These are phyloP conservation scores for Callopanchax toddi DNA, from an alignment of 2,113 vertebrate genomes.

Conservation along the genomic window DNA sequence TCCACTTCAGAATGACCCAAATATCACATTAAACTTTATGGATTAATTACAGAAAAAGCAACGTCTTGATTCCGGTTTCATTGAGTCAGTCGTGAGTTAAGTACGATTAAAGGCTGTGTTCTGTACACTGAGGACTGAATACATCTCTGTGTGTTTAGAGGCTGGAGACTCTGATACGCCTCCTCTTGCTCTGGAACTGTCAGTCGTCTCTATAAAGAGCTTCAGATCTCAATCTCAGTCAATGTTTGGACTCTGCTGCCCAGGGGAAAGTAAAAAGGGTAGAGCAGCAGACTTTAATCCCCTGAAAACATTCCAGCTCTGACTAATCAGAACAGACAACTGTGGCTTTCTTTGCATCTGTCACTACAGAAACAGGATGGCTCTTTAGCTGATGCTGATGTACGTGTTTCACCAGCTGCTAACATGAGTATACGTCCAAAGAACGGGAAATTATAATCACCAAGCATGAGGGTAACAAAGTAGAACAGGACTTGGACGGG, in stretches of 20 bases:
- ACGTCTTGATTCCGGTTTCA: no score
- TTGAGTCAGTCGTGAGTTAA: no score
- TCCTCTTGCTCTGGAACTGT: conserved; percentile 1
- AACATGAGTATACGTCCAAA: neutral
- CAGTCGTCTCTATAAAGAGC: conserved; percentile 45
- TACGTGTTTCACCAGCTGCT: conserved; percentile 41
- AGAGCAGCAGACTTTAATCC: conserved; percentile 47
- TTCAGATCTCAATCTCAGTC: conserved; percentile 42
- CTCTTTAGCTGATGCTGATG: conserved; percentile 40
- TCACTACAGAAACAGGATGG: conserved; percentile 4
- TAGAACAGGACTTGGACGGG: conserved; percentile 25
- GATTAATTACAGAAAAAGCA: no score
- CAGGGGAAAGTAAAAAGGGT: conserved; percentile 42
- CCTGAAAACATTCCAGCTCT: conserved; percentile 36
- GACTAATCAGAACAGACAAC: conserved; percentile 42
- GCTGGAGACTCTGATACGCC: neutral
- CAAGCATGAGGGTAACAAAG: neutral
- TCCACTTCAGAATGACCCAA: no score
- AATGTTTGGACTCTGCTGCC: conserved; percentile 47
- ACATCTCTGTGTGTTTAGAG: neutral
- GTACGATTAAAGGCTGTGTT: no score
- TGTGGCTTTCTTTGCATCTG: conserved; percentile 9
- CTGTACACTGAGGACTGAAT: no score
- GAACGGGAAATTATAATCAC: conserved; percentile 39
- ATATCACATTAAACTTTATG: no score